Percentiles rank a stretch among this genome's conserved stretches.
Conservation (phyloP, 2,113 vertebrate species). For the Macheiramphus alcinus region DNA sequence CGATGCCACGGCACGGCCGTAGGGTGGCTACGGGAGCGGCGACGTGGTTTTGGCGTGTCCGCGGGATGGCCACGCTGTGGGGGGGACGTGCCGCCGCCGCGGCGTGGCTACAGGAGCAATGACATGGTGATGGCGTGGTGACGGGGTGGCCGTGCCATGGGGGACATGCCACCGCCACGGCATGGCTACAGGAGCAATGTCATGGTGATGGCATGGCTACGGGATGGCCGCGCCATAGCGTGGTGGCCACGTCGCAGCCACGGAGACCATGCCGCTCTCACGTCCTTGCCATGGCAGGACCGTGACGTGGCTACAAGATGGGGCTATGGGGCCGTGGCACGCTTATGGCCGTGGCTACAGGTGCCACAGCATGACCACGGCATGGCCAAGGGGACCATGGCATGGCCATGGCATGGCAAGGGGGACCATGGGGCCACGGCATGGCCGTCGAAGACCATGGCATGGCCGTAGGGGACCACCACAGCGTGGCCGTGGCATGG, state of each 20-base stretch:
- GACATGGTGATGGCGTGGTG: too few relatives aligned
- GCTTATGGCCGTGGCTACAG: background rate
- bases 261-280: rapidly evolving
- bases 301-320: background rate
- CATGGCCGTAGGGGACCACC: too few relatives aligned
- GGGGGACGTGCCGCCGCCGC: too few relatives aligned
- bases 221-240: background rate
- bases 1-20: rapidly evolving
- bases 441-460: background rate
- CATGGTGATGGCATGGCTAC: too few relatives aligned
- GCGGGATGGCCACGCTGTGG: rapidly evolving
- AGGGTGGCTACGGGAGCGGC: rapidly evolving
- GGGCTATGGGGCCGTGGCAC: background rate
- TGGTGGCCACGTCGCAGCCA: too few relatives aligned
- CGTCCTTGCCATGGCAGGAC: background rate
- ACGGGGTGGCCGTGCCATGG: too few relatives aligned
- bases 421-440: background rate
- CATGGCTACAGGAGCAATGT: too few relatives aligned
- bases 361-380: background rate
- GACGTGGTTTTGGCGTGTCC: rapidly evolving
- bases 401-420: too few relatives aligned
- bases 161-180: too few relatives aligned
- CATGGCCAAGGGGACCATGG: background rate
- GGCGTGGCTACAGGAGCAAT: background rate
- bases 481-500: background rate